These are phyloP conservation scores for Carposina sasakii DNA, from an alignment of 1,140 invertebrate species.

Conservation along the genomic window DNA sequence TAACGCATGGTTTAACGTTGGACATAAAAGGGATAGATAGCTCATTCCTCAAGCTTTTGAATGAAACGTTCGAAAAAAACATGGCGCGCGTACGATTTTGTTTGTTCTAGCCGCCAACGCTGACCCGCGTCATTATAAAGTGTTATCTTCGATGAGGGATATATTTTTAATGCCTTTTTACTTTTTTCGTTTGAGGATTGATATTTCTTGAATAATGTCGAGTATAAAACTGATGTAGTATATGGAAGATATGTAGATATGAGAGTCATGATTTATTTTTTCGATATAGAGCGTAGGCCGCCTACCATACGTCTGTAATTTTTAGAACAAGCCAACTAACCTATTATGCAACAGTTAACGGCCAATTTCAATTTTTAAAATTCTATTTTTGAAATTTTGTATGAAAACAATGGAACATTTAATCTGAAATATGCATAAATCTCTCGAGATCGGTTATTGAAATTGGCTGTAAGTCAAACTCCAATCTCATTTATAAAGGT, in stretches of 20 bases:
- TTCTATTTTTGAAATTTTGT: no score
- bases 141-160: constrained; percentile 64
- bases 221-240: constrained; percentile 42
- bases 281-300: no score
- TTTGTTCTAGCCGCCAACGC: constrained; percentile 67
- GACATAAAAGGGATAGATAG: constrained; percentile 25
- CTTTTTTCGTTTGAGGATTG: constrained; percentile 55
- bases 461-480: no score
- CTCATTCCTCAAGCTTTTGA: constrained; percentile 47
- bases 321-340: no score
- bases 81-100: constrained; percentile 55
- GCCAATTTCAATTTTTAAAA: no score
- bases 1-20: constrained; percentile 2
- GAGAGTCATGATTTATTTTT: no score
- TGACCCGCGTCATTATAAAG: constrained; percentile 65
- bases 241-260: constrained; percentile 23
- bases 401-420: no score
- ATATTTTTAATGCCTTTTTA: constrained; percentile 59
- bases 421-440: no score
- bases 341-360: no score
- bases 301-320: no score
- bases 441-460: no score
- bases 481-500: no score
- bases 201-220: constrained; percentile 64
- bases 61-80: constrained; percentile 61